phyloP scores from a whole-genome alignment of 2,113 vertebrate species.

The Heliornis fulica region DNA sequence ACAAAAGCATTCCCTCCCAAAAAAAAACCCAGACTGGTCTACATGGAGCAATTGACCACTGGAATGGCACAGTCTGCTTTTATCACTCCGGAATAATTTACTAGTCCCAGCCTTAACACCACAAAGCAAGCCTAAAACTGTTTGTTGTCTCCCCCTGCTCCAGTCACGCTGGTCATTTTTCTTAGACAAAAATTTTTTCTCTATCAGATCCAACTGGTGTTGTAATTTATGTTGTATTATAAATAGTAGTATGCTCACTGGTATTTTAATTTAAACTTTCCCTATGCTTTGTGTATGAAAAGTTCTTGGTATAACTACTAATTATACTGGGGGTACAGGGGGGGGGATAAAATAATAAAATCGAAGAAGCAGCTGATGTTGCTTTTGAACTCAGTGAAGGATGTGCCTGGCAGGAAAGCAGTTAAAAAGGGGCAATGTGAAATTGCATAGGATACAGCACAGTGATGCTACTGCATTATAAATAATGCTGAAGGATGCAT shows the following conservation, averaged over 20 bases:
- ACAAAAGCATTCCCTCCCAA: neutral
- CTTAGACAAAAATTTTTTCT: neutral
- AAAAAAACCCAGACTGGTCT: neutral
- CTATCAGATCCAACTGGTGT: neutral
- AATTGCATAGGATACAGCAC: slow-evolving; percentile 70
- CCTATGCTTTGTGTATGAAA: neutral
- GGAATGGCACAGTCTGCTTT: neutral
- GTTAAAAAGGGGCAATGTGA: slow-evolving; percentile 61
- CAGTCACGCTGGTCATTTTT: neutral
- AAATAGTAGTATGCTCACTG: neutral
- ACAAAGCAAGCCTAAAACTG: neutral
- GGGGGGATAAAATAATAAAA: neutral
- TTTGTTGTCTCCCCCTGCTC: neutral
- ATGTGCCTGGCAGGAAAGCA: slow-evolving; percentile 44
- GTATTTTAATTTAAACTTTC: neutral
- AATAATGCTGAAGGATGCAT: slow-evolving; percentile 77
- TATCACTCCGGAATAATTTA: neutral
- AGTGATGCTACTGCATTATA: slow-evolving; percentile 76
- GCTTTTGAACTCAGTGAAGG: neutral
- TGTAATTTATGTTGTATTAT: neutral
- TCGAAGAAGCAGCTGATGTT: neutral
- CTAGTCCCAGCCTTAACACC: neutral
- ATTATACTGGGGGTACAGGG: neutral
- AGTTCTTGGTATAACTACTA: neutral
- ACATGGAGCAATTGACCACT: neutral